Percentiles rank a stretch among this genome's conserved stretches.
Conservation (phyloP, 1,140 invertebrate genomes). For the Thaumatotibia leucotreta region DNA sequence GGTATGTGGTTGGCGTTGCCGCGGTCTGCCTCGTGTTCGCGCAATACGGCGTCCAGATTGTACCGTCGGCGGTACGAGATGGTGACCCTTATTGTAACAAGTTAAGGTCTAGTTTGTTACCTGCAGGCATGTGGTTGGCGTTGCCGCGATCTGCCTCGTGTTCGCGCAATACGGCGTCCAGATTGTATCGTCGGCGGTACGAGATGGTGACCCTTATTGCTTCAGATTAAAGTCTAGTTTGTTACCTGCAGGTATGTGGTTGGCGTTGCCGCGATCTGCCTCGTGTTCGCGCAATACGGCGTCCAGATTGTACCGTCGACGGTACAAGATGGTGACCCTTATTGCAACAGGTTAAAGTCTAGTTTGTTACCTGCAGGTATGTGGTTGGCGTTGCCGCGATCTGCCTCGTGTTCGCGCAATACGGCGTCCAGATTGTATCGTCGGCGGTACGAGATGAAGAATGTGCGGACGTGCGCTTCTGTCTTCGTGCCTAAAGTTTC, state of each 20-base stretch:
- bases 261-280: neutral
- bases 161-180: no score
- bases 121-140: no score
- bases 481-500: constrained; percentile 97
- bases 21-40: no score
- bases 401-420: constrained; percentile 89
- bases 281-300: neutral
- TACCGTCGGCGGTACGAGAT: no score
- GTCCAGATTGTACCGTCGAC: neutral
- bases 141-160: no score
- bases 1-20: no score
- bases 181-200: no score
- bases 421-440: constrained; percentile 94
- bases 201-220: neutral
- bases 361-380: constrained; percentile 46
- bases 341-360: neutral
- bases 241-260: neutral
- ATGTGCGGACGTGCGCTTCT: constrained; percentile 92
- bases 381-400: constrained; percentile 56
- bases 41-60: no score
- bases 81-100: no score
- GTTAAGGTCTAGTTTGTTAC: no score
- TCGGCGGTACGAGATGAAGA: constrained; percentile 93
- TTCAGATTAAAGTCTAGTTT: neutral
- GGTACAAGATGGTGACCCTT: neutral